Conservation (phyloP, 2,797 vertebrate genomes). For the Tenualosa ilisha region DNA sequence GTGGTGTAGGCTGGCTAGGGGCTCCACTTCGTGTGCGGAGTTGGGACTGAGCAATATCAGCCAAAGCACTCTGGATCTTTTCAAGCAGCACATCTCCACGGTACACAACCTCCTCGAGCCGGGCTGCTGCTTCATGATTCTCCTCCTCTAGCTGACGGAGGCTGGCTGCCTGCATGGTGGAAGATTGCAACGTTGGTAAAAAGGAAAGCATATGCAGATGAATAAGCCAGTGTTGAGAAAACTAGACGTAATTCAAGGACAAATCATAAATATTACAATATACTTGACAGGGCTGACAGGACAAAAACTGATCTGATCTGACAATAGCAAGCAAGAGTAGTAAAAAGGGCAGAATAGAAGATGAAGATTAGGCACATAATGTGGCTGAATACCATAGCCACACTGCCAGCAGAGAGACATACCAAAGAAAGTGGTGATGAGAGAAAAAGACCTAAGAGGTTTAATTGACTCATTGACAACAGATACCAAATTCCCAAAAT, state of each 20-base stretch:
- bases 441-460: too few species aligned
- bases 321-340: too few species aligned
- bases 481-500: too few species aligned
- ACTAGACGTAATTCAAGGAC: background rate
- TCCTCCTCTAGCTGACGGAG: slow-evolving; percentile 93
- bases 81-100: slow-evolving; percentile 92
- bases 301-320: too few species aligned
- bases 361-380: too few species aligned
- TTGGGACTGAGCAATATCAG: slow-evolving; percentile 96
- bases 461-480: too few species aligned
- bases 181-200: background rate
- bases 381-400: too few species aligned
- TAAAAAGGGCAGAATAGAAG: too few species aligned
- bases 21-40: slow-evolving; percentile 87
- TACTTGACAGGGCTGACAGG: too few species aligned
- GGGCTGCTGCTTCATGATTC: slow-evolving; percentile 91
- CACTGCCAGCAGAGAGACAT: too few species aligned
- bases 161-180: slow-evolving; percentile 83
- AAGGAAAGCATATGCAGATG: background rate
- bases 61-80: slow-evolving; percentile 94
- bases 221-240: background rate
- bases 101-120: slow-evolving; percentile 91
- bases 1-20: slow-evolving; percentile 74
- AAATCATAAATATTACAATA: too few species aligned
- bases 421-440: too few species aligned